Base-by-base conservation (phyloP, 2,888 invertebrate species). In the Dioctria rufipes region DNA sequence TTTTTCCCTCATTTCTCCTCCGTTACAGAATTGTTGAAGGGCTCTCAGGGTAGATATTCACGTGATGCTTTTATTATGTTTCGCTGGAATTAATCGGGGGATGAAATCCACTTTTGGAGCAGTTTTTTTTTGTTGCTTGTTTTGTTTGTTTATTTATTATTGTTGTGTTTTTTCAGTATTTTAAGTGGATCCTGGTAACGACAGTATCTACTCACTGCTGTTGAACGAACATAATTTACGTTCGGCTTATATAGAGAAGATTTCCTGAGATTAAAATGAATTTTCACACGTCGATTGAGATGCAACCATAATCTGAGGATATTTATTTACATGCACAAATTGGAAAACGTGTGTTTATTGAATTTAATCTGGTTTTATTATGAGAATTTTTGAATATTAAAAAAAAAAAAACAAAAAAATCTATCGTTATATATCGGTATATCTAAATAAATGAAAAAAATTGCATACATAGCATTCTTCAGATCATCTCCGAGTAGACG, bases 51-150 rank as follows among this genome's bases (percentile, higher is more conserved):
- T 39, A 39, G 69, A 69, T 69, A 69, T 69, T 69, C 69, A 69
- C 69, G 69, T 69, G 69, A 69, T 69, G 69, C 69, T 69, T 69
- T 69, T 69, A 51, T 69, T 69, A 69, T 69, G 69, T 69, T 37
- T 25, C 69, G 51, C 69, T 49, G 51, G 69, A 13, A 69, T 69
- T 69, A 69, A 69, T 69, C 69, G 69, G 51, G 51, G 69, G 69
- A 69, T 69, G 69, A 69, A 69, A 51, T 69, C 69, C 69, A 69
- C 69, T 69, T 69, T 69, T 51, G 51, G 51, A 25, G 39, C 40
- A 25, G 0, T 25, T 25, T 25, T 25, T 25, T 25, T 25, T 25
- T 25, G 25, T 25, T 25, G 25, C 25, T 25, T 25, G 25, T 25
- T 25, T 25, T 25, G 25, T 25, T 25, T 25, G 25, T 25, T 25